These are phyloP conservation scores for Gambusia yucatana DNA, from an alignment of 2,797 vertebrate genomes.

Conservation along the genomic window DNA sequence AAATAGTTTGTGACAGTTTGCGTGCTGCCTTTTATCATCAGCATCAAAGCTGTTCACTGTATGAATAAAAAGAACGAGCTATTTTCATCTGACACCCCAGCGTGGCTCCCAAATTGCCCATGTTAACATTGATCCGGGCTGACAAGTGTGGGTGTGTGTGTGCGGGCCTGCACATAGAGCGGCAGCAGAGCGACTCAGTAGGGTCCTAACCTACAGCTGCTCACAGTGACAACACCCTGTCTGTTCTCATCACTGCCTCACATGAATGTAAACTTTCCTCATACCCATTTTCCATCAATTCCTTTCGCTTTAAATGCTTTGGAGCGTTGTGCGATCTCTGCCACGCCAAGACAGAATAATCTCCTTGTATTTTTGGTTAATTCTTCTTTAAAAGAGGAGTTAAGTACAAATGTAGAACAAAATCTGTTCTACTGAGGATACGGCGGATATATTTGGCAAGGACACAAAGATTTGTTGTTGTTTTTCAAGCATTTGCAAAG, in stretches of 20 bases:
- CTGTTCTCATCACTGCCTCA: slow-evolving; percentile 36
- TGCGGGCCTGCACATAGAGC: slow-evolving; percentile 23
- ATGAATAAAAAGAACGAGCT: slow-evolving; percentile 56
- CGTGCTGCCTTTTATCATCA: slow-evolving; percentile 43
- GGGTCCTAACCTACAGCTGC: slow-evolving; percentile 67
- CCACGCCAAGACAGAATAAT: background rate
- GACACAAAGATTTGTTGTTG: background rate
- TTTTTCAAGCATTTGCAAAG: background rate
- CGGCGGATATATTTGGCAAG: background rate
- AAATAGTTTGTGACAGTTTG: slow-evolving; percentile 10
- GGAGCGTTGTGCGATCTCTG: background rate
- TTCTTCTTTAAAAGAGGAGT: background rate
- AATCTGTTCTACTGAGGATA: background rate
- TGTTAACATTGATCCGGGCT: slow-evolving; percentile 52
- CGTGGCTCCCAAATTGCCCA: slow-evolving; percentile 43
- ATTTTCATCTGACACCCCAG: slow-evolving; percentile 63
- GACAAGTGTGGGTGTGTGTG: slow-evolving; percentile 40
- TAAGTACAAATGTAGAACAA: background rate
- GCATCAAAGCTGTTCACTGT: slow-evolving; percentile 59
- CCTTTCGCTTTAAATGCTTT: background rate
- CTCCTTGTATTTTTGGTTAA: background rate
- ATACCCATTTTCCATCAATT: background rate
- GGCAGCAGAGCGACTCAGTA: slow-evolving; percentile 39
- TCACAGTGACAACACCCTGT: slow-evolving; percentile 64
- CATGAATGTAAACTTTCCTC: slow-evolving; percentile 7